These are phyloP conservation scores for Styela plicata DNA, from an alignment of 23 tunicate genomes.

Conservation along the genomic window DNA sequence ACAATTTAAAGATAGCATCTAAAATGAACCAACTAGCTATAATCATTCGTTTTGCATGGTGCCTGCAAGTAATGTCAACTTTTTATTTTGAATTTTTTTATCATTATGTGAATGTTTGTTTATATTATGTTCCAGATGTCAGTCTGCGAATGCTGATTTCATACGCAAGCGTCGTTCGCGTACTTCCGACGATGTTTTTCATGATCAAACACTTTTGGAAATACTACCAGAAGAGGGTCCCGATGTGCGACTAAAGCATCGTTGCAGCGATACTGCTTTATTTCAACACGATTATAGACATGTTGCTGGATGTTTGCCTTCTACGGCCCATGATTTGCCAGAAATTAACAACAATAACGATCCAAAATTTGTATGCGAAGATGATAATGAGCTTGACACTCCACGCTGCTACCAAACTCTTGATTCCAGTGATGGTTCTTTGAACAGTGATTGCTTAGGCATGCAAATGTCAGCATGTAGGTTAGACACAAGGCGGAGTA, in stretches of 20 bases:
- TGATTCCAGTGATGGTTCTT: not conserved
- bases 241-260: not conserved
- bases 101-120: not conserved
- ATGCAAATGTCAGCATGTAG: not conserved
- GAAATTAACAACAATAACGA: not conserved
- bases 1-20: too few relatives aligned
- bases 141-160: not conserved
- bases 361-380: not conserved
- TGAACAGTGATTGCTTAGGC: not conserved
- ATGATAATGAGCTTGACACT: not conserved
- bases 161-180: constrained; percentile 11
- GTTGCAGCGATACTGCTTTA: not conserved
- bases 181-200: constrained; percentile 18
- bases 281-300: not conserved
- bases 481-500: not conserved
- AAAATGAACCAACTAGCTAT: too few relatives aligned
- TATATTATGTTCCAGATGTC: not conserved
- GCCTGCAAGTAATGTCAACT: too few relatives aligned
- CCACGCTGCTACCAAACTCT: not conserved
- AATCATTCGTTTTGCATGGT: too few relatives aligned
- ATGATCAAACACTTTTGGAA: constrained; percentile 10
- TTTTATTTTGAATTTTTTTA: not conserved
- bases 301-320: not conserved
- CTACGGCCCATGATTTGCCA: not conserved
- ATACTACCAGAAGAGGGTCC: constrained; percentile 14